Evolutionary conservation across 1,140 invertebrate genomes (phyloP), one percentile per base, ranked within the genome.

Genomic region (Epicauta chinensis): DNA sequence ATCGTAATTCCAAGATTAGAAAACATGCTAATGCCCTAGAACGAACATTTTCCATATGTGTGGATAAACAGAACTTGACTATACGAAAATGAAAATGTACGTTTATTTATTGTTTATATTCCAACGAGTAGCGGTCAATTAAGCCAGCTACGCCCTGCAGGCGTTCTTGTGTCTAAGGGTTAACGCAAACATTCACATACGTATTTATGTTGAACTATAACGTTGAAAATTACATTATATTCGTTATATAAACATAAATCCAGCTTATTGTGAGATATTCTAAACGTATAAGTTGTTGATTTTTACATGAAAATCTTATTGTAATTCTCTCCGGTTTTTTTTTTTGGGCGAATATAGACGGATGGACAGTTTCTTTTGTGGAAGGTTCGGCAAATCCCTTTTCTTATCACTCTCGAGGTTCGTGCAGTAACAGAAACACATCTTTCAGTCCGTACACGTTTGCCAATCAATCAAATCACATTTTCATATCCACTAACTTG

Each of bases 401-500:
- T 3, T 23, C 7, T 7, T 23, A 23, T n/a, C 23, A 23, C 4
- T 5, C 4, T 23, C 23, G 23, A 5, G 23, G 7, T 5, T 23
- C 4, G 4, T 23, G 23, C 7, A 5, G 4, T 23, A 23, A 23
- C 7, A 23, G 23, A 23, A 23, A 7, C 7, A n/a, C n/a, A 53
- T 55, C 61, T 47, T 63, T 63, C 61, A 63, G 59, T 63, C 61
- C 59, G 51, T 43, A 56, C 61, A 63, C 61, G 61, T 63, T 52
- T 51, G 49, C 61, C 61, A 63, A 63, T 63, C 61, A 63, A 63
- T 63, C 61, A 61, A 61, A 51, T 55, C 48, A 52, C 44, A 63
- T 63, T 63, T 63, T 63, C 59, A 61, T 63, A 63, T 61, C 61
- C 59, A 59, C 61, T 59, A 61, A 59, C 56, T 63, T 56, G 56